Percentiles rank a stretch among this genome's conserved stretches.
Evolutionary conservation across 2,113 vertebrate genomes (phyloP).

Genomic region (Cacatua alba): DNA sequence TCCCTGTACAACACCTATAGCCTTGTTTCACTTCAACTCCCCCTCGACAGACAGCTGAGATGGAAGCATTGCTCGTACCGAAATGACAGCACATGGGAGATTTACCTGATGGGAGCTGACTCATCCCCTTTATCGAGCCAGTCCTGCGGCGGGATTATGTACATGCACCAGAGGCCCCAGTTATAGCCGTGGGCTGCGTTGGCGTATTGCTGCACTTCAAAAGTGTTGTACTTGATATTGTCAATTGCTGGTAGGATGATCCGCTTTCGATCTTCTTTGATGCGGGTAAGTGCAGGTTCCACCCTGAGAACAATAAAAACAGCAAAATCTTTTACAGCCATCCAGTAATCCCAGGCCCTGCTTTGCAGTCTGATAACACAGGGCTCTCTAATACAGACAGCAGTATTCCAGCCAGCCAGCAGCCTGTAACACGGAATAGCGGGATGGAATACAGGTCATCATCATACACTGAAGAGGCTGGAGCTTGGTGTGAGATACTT

Average conservation of each 20-base stretch:
- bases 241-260: slow-evolving; percentile 95
- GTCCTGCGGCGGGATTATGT: slow-evolving; percentile 94
- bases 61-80: accelerated
- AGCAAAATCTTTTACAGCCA: not conserved
- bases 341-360: accelerated
- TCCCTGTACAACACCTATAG: not conserved
- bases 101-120: slow-evolving; percentile 95
- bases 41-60: not conserved
- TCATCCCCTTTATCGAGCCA: slow-evolving; percentile 97
- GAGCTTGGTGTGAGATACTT: not conserved
- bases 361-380: not conserved
- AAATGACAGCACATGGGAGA: not conserved
- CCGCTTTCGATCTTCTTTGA: slow-evolving; percentile 90
- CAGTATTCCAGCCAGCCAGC: accelerated
- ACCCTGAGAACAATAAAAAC: slow-evolving; percentile 77
- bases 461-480: accelerated
- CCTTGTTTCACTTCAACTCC: not conserved
- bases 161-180: slow-evolving; percentile 99
- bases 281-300: slow-evolving; percentile 88
- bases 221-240: slow-evolving; percentile 97
- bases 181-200: slow-evolving; percentile 96
- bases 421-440: accelerated
- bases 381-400: not conserved
- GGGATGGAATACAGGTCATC: accelerated
- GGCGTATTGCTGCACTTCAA: slow-evolving; percentile 96